Evolutionary conservation across 2,797 vertebrate species (phyloP), one percentile per base, ranked within the genome.

Genomic region (Enteromius afrohamiltoni): DNA sequence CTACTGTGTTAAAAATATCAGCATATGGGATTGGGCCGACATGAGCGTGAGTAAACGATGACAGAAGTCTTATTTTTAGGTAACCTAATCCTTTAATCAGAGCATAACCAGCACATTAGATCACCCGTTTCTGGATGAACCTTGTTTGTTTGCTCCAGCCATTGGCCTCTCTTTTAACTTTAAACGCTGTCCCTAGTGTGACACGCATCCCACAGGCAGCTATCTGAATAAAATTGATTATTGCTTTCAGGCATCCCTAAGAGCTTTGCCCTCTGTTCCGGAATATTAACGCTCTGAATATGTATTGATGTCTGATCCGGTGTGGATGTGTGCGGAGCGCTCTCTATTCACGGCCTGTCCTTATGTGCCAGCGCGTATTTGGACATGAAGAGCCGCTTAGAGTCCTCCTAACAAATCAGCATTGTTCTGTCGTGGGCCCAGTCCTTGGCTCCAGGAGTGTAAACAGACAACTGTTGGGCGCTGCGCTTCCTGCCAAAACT

Each of bases 391-490:
- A 85, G 77, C 80, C 68, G 74, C 73, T 79, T 78, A 76, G 78
- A 83, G 80, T 85, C 84, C 65, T 83, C 75, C 80, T 81, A 85
- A 89, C 88, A 89, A 88, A 89, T 87, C 88, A 60, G 83, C 85
- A 87, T 89, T 89, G 87, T 89, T 84, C 58, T 69, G 68, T 78
- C 69, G 82, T 67, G 58, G 55, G 37, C 73, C 75, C 87, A 78
- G 84, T 75, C 77, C 73, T 83, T 87, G 86, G 86, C 84, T 87
- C 19, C 70, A 69, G 45, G 71, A 78, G 70, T 83, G 77, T 83
- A 87, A 80, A 87, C 86, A 86, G 87, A 86, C 87, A 88, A 86
- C 87, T 83, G 83, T 82, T 85, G 82, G 81, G 51, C 64, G 65
- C 62, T 79, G 40, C 49, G 16, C 29, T 67, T 45, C n/a, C 78